Evolutionary conservation across 2,113 vertebrate species (phyloP).

Genomic region (Hiodon alosoides): DNA sequence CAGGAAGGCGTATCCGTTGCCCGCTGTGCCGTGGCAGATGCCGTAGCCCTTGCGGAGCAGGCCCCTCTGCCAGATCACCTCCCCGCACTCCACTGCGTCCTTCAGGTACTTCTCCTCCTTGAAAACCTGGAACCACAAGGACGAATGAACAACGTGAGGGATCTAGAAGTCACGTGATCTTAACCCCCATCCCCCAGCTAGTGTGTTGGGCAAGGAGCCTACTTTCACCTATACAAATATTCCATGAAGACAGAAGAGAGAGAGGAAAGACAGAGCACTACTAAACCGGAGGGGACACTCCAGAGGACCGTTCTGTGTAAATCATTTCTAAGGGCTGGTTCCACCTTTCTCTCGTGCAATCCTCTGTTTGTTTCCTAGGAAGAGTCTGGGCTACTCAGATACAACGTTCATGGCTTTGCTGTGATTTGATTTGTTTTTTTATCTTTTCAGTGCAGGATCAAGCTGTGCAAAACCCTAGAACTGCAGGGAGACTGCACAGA

Average conservation of each 20-base stretch:
- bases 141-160: neutral
- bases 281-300: neutral
- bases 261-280: neutral
- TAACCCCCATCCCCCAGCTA: neutral
- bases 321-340: neutral
- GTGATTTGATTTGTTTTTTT: no score
- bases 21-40: slow-evolving; percentile 88
- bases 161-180: neutral
- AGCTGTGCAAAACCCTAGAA: neutral
- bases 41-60: slow-evolving; percentile 91
- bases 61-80: slow-evolving; percentile 93
- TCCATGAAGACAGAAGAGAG: neutral
- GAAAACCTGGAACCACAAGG: slow-evolving; percentile 66
- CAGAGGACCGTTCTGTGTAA: neutral
- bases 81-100: slow-evolving; percentile 85
- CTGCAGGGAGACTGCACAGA: no score
- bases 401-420: neutral
- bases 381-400: neutral
- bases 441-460: neutral
- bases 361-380: neutral
- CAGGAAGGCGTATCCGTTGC: slow-evolving; percentile 90
- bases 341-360: neutral
- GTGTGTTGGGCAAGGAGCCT: neutral
- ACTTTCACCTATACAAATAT: neutral
- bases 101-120: slow-evolving; percentile 95